phyloP scores from a whole-genome alignment of 1,140 invertebrate genomes.

The Drosophila ogumai region DNA sequence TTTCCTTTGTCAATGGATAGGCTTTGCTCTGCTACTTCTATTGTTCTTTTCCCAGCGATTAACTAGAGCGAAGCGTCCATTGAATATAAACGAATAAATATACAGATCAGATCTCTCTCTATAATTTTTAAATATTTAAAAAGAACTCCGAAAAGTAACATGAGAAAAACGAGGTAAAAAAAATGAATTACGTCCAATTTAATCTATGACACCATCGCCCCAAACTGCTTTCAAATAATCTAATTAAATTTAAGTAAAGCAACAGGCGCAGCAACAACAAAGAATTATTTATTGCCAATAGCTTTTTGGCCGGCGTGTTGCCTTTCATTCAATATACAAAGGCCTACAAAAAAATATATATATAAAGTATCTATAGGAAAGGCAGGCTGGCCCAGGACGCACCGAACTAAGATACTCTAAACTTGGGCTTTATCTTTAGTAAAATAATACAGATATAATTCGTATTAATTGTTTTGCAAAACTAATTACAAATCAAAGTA shows the following conservation, averaged over 20 bases:
- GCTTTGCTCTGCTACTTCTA: conserved; percentile 33
- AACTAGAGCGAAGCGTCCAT: conserved; percentile 60
- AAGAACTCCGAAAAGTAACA: conserved; percentile 16
- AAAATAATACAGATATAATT: not conserved
- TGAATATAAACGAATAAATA: not conserved
- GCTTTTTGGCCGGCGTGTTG: conserved; percentile 42
- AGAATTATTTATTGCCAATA: conserved; percentile 82
- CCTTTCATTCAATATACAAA: conserved; percentile 75
- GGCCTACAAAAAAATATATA: conserved; percentile 19
- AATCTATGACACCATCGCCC: conserved; percentile 81
- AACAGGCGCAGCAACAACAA: conserved; percentile 54
- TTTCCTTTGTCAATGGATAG: conserved; percentile 18
- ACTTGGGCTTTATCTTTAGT: not conserved
- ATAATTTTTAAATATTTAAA: not conserved
- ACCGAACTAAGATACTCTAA: conserved; percentile 24
- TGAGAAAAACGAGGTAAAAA: conserved; percentile 25
- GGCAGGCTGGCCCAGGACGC: not conserved
- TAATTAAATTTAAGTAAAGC: conserved; percentile 81
- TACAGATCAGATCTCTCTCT: not conserved
- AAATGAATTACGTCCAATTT: conserved; percentile 77
- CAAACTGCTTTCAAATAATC: conserved; percentile 81
- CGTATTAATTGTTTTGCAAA: not conserved
- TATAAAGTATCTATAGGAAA: conserved; percentile 3
- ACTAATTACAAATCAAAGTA: conserved; percentile 1
- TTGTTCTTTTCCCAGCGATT: conserved; percentile 41